Base-by-base conservation (phyloP, 2,888 invertebrate genomes). In the Diaprepes abbreviatus region DNA sequence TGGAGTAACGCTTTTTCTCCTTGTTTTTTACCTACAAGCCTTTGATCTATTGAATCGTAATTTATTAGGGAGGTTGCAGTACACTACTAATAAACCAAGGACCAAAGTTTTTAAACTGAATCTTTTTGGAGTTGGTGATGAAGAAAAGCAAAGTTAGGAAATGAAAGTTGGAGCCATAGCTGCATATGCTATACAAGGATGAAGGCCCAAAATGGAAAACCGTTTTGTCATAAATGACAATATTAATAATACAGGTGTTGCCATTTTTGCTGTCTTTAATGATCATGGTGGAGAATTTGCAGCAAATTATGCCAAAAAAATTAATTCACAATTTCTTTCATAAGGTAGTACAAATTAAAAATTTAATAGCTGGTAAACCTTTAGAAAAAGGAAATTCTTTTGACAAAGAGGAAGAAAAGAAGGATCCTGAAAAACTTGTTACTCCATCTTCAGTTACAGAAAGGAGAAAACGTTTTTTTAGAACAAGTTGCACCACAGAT, bases 271-370 rank as follows among this genome's bases (percentile, higher is more conserved):
- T 45, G 92, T 97, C 75, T 97, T 96, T 83, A 97, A 97, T 85
- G 97, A 97, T 0, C 97, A 97, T 83, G 97, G 97, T 57, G 97
- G 97, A 38, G 95, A 96, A 86, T 94, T 94, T 86, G 96, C 96
- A 58, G 96, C 96, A 16, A 94, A 96, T 81, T 97, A 93, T 85
- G 95, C 95, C 57, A 92, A 93, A 82, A 77, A 93, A 94, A 76
- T 87, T 97, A 14, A 91, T 96, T 73, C 91, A 92, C 81, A 93
- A 91, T 81, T 86, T 95, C 55, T 90, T 89, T 77, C 90, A 91
- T 79, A 93, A 92, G 85, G 89, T 94, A 48, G 87, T 91, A 24
- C 92, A 92, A 81, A 85, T 93, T 60, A 91, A 91, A 83, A 89
- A 91, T 77, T 85, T 91, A 73, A 87, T 91, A 75, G 86, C 88